phyloP scores from a whole-genome alignment of 2,113 vertebrate species.

The Barnardius zonarius region DNA sequence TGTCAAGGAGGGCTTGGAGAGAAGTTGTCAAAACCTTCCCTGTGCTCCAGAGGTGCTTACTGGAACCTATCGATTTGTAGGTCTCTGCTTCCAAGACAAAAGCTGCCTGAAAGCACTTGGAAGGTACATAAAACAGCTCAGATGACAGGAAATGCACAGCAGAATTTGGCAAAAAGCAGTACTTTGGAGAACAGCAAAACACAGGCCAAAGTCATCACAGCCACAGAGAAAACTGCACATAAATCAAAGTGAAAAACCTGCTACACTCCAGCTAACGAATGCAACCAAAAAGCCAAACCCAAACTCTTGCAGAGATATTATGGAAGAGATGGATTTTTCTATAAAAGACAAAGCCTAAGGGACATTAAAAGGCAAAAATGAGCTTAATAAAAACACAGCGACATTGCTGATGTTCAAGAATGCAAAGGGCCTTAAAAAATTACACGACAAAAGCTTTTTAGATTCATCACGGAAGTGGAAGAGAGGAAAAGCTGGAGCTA shows the following conservation, averaged over 20 bases:
- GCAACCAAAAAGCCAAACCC: constrained; percentile 1
- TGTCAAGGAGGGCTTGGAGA: not conserved
- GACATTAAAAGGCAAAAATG: not conserved
- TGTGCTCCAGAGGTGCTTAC: not conserved
- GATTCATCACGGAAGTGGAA: not conserved
- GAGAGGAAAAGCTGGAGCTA: not conserved
- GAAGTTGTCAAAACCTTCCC: not conserved
- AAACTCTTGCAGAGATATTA: not conserved
- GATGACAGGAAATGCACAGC: constrained; percentile 39
- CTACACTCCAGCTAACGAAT: constrained; percentile 17
- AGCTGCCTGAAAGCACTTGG: not conserved
- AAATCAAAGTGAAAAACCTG: constrained; percentile 11
- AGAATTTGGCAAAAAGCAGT: constrained; percentile 7
- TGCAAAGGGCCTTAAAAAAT: not conserved
- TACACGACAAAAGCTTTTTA: not conserved
- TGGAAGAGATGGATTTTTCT: not conserved
- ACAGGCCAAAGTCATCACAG: not conserved
- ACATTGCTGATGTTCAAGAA: not conserved
- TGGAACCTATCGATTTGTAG: not conserved
- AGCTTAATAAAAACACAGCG: not conserved
- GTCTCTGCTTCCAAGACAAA: not conserved
- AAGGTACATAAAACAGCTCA: constrained; percentile 31
- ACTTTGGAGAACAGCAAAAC: not conserved
- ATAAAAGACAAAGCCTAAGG: not conserved
- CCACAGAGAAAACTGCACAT: not conserved